These are phyloP conservation scores for Gymnoscopelus microlampas DNA, from an alignment of 2,797 vertebrate genomes.

Conservation along the genomic window DNA sequence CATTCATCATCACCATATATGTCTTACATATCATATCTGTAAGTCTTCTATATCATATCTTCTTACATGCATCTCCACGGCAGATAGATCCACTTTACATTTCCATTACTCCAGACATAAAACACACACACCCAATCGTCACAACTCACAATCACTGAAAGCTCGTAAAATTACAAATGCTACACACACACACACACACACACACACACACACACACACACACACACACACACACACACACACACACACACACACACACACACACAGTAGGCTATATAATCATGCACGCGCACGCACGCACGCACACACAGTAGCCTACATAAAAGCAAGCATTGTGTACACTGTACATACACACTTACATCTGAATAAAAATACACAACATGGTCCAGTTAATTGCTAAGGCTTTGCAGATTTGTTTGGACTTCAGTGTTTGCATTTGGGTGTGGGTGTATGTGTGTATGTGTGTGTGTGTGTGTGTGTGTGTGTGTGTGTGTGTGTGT, in stretches of 20 bases:
- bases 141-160: not conserved
- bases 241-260: too few relatives aligned
- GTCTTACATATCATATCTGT: too few relatives aligned
- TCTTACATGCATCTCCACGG: not conserved
- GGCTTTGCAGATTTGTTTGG: too few relatives aligned
- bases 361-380: not conserved
- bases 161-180: not conserved
- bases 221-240: not conserved
- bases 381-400: not conserved
- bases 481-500: conserved; percentile 18
- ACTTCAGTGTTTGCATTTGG: not conserved
- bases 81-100: not conserved
- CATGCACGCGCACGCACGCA: too few relatives aligned
- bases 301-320: not conserved
- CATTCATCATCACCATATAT: not conserved
- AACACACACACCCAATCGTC: not conserved
- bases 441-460: conserved; percentile 11
- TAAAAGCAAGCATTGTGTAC: not conserved
- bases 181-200: not conserved
- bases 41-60: not conserved
- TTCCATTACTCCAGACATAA: not conserved
- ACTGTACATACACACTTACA: not conserved
- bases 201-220: not conserved
- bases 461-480: conserved; percentile 21
- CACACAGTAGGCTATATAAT: too few relatives aligned